Conservation (phyloP, 1,140 invertebrate genomes). For the Drosophila chauvacae region DNA sequence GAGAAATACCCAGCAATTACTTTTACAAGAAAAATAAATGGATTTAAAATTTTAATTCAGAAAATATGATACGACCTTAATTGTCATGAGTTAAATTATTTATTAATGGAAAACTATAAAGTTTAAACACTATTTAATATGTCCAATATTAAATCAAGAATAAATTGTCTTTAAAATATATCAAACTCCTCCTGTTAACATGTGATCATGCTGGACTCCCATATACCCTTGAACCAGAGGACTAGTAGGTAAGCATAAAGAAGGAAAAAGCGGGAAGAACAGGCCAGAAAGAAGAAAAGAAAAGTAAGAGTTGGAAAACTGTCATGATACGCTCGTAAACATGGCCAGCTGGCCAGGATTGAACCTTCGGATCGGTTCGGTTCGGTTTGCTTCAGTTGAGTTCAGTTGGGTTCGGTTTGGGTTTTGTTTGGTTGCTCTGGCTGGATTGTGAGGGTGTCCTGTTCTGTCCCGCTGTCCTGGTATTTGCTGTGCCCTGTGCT, state of each 20-base stretch:
- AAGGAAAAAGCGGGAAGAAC: slow-evolving; percentile 10
- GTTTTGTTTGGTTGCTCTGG: slow-evolving; percentile 20
- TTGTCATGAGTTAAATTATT: not conserved
- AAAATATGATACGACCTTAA: not conserved
- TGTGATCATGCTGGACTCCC: not conserved
- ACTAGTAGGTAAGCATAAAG: slow-evolving; percentile 4
- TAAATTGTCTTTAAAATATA: not conserved
- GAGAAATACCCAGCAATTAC: not conserved
- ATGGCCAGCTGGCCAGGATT: slow-evolving; percentile 74
- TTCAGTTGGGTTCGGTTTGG: slow-evolving; percentile 16
- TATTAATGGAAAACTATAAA: not conserved
- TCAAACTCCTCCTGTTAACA: no score
- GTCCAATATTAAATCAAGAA: not conserved
- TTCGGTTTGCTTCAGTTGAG: slow-evolving; percentile 16
- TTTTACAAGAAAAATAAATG: not conserved
- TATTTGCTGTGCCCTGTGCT: slow-evolving; percentile 67
- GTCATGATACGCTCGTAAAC: slow-evolving; percentile 79
- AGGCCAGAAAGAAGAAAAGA: slow-evolving; percentile 9
- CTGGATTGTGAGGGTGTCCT: slow-evolving; percentile 18
- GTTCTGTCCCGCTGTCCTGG: slow-evolving; percentile 18
- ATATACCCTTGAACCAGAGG: not conserved
- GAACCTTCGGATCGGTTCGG: slow-evolving; percentile 47
- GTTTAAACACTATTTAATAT: no score
- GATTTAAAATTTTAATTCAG: not conserved
- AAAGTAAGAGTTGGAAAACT: slow-evolving; percentile 40